phyloP scores from a whole-genome alignment of 2,888 invertebrate species.

The Pseudococcus jackbeardsleyi region DNA sequence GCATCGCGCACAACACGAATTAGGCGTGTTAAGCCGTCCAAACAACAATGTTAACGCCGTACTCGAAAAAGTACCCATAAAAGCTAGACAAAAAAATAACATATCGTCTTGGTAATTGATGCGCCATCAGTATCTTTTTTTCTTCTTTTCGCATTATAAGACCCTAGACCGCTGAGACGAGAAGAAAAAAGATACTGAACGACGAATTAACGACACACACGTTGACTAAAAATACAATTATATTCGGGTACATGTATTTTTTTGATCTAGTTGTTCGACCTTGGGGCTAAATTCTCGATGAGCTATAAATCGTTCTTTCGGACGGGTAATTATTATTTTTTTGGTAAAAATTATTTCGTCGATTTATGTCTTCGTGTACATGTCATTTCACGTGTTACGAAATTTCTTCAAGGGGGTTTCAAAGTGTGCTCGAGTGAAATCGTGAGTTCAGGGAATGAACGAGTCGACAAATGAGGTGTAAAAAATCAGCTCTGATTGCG shows the following conservation, averaged over 20 bases:
- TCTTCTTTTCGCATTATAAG: background rate
- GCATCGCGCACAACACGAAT: background rate
- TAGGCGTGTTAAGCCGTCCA: slow-evolving; percentile 41
- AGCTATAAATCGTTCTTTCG: slow-evolving; percentile 24
- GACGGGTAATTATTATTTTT: slow-evolving; percentile 43
- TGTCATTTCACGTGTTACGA: slow-evolving; percentile 34
- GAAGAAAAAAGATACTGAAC: background rate
- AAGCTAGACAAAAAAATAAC: slow-evolving; percentile 35
- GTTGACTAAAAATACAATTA: slow-evolving; percentile 44
- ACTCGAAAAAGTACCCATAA: slow-evolving; percentile 4
- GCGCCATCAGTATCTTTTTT: background rate
- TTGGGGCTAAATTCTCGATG: slow-evolving; percentile 35
- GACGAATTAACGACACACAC: slow-evolving; percentile 30
- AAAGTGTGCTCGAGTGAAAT: background rate
- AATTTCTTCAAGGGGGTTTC: slow-evolving; percentile 1
- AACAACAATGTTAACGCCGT: slow-evolving; percentile 4
- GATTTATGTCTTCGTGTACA: slow-evolving; percentile 31
- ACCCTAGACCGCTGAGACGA: slow-evolving; percentile 1
- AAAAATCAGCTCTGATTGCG: background rate
- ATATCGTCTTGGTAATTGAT: slow-evolving; percentile 36
- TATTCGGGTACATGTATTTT: slow-evolving; percentile 13
- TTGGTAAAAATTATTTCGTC: slow-evolving; percentile 45
- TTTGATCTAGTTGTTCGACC: slow-evolving; percentile 44
- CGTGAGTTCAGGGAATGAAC: background rate
- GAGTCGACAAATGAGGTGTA: background rate